These are phyloP conservation scores for Macrocentrus cingulum DNA, from an alignment of 1,140 invertebrate genomes.

Conservation along the genomic window DNA sequence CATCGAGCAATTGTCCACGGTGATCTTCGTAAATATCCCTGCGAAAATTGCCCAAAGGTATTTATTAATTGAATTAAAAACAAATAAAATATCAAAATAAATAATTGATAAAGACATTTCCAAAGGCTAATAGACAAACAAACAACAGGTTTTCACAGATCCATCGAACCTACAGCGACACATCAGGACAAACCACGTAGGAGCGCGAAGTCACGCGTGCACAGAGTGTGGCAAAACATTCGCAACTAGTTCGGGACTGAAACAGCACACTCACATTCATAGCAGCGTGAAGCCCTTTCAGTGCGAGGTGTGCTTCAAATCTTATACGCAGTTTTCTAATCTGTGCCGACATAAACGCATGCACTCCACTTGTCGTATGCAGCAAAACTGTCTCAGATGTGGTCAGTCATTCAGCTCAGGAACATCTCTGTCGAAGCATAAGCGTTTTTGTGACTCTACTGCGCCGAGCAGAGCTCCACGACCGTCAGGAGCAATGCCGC, in stretches of 20 bases:
- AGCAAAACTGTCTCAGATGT: conserved; percentile 91
- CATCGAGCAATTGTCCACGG: conserved; percentile 82
- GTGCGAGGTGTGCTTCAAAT: conserved; percentile 88
- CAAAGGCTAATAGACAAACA: conserved; percentile 51
- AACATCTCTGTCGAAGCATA: conserved; percentile 82
- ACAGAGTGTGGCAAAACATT: conserved; percentile 98
- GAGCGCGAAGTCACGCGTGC: conserved; percentile 92
- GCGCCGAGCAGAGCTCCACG: conserved; percentile 54
- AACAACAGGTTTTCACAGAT: conserved; percentile 84
- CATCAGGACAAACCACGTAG: conserved; percentile 90
- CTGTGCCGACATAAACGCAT: conserved; percentile 98
- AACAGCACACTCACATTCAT: conserved; percentile 99
- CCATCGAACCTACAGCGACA: conserved; percentile 94
- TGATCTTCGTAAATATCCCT: conserved; percentile 79
- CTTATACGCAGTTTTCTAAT: conserved; percentile 99
- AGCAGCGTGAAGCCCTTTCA: conserved; percentile 97
- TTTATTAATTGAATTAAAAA: conserved; percentile 29
- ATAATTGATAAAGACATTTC: conserved; percentile 32
- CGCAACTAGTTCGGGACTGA: conserved; percentile 93
- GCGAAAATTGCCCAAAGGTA: conserved; percentile 92
- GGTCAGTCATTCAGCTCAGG: conserved; percentile 87
- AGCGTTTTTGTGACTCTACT: conserved; percentile 79
- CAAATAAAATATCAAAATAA: background rate
- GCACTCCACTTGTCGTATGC: conserved; percentile 88
- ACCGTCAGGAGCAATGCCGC: conserved; percentile 53